These are phyloP conservation scores for Euplexia lucipara DNA, from an alignment of 2,888 invertebrate genomes.

Conservation along the genomic window DNA sequence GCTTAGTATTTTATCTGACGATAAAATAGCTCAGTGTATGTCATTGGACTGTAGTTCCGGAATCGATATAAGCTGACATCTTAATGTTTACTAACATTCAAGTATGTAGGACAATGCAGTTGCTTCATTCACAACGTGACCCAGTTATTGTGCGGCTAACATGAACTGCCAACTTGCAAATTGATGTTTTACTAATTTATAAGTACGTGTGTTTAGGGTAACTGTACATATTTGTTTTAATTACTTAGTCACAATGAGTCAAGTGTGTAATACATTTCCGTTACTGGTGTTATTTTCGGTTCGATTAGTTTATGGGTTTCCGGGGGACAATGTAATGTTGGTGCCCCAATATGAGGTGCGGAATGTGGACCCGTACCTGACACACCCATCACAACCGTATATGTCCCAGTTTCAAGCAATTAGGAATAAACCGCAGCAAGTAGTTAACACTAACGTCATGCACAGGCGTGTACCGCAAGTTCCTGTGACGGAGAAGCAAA, in stretches of 20 bases:
- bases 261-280: constrained; percentile 64
- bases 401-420: constrained; percentile 53
- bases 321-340: constrained; percentile 72
- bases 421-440: constrained; percentile 47
- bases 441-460: constrained; percentile 52
- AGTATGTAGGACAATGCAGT: constrained; percentile 76
- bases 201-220: constrained; percentile 69
- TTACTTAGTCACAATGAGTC: constrained; percentile 72
- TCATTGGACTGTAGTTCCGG: constrained; percentile 87
- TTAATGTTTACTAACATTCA: constrained; percentile 75
- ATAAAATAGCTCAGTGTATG: constrained; percentile 88
- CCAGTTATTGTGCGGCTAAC: constrained; percentile 68
- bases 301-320: constrained; percentile 60
- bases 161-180: constrained; percentile 74
- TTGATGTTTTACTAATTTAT: constrained; percentile 62
- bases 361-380: constrained; percentile 59
- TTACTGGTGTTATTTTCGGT: constrained; percentile 67
- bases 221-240: constrained; percentile 57
- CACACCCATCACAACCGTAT: constrained; percentile 41
- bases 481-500: constrained; percentile 36
- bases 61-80: constrained; percentile 86
- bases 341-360: constrained; percentile 74
- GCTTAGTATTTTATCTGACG: constrained; percentile 83
- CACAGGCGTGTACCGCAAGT: constrained; percentile 21
- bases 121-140: constrained; percentile 69